Conservation (phyloP, 2,888 invertebrate species). For the Camptogramma bilineatum region DNA sequence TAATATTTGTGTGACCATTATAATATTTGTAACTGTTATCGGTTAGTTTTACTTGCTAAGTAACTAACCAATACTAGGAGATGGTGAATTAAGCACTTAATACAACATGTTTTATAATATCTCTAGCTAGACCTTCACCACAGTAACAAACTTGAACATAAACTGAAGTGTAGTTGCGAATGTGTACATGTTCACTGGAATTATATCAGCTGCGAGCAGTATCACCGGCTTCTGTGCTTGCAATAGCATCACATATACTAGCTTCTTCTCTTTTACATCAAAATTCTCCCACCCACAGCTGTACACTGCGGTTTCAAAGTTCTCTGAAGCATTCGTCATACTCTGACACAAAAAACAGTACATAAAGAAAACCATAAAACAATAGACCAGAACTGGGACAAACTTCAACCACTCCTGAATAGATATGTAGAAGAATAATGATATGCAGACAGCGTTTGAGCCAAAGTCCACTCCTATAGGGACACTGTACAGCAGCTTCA, state of each 20-base stretch:
- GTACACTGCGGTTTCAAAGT: constrained; percentile 68
- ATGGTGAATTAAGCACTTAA: neutral
- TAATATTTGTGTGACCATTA: too few relatives aligned
- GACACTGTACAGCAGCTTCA: constrained; percentile 65
- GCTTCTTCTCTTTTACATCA: constrained; percentile 59
- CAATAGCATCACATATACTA: constrained; percentile 63
- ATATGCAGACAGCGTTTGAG: constrained; percentile 66
- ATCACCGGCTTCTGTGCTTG: constrained; percentile 68
- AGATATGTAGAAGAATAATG: constrained; percentile 66
- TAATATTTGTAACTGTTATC: too few relatives aligned
- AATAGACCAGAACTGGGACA: constrained; percentile 64
- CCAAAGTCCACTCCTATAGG: constrained; percentile 73
- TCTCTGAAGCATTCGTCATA: constrained; percentile 66
- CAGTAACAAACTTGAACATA: constrained; percentile 74
- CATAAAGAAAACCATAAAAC: constrained; percentile 68
- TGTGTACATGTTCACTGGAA: constrained; percentile 74
- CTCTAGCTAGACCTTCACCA: constrained; percentile 53
- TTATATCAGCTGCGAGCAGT: constrained; percentile 70
- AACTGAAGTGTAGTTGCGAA: constrained; percentile 70
- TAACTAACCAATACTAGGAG: too few relatives aligned
- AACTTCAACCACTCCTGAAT: constrained; percentile 64
- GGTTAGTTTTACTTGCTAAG: too few relatives aligned
- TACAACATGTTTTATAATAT: neutral
- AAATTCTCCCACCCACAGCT: constrained; percentile 78
- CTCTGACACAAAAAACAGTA: constrained; percentile 73